phyloP scores from a whole-genome alignment of 2,888 invertebrate species.

The Sericinus montela region DNA sequence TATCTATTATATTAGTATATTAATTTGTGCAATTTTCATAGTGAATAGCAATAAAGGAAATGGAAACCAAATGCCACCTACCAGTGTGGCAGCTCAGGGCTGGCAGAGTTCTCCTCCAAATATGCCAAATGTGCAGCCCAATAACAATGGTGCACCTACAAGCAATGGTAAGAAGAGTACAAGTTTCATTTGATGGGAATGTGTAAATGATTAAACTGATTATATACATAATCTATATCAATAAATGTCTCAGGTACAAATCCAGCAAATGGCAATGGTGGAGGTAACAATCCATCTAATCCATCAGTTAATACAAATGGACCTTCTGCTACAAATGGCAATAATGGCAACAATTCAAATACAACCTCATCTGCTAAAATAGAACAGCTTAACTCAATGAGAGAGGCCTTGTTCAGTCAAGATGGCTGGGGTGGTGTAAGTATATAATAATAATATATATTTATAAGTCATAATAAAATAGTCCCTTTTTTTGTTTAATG shows the following conservation, averaged over 20 bases:
- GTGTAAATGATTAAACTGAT: no score
- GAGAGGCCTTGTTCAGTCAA: conserved; percentile 93
- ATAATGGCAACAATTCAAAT: conserved; percentile 70
- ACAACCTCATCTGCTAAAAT: conserved; percentile 87
- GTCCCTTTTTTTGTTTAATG: no score
- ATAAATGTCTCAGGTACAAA: conserved; percentile 50
- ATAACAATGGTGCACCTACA: conserved; percentile 69
- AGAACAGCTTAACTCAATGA: conserved; percentile 93
- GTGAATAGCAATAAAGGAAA: conserved; percentile 75
- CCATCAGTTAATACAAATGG: conserved; percentile 57
- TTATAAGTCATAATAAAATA: no score
- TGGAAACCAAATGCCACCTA: conserved; percentile 66
- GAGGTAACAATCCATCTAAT: conserved; percentile 68
- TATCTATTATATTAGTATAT: no score
- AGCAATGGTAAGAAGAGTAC: conserved; percentile 51
- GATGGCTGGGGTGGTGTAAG: conserved; percentile 96
- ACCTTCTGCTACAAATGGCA: conserved; percentile 55
- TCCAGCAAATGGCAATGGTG: conserved; percentile 57
- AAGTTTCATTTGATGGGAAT: not conserved
- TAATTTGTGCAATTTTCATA: no score
- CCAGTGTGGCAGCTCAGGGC: conserved; percentile 61
- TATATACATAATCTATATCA: not conserved
- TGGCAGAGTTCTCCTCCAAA: conserved; percentile 68
- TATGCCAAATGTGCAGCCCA: conserved; percentile 71
- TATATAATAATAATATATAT: conserved; percentile 30